Conservation (phyloP, 1,140 invertebrate species). For the Macrocentrus cingulum region DNA sequence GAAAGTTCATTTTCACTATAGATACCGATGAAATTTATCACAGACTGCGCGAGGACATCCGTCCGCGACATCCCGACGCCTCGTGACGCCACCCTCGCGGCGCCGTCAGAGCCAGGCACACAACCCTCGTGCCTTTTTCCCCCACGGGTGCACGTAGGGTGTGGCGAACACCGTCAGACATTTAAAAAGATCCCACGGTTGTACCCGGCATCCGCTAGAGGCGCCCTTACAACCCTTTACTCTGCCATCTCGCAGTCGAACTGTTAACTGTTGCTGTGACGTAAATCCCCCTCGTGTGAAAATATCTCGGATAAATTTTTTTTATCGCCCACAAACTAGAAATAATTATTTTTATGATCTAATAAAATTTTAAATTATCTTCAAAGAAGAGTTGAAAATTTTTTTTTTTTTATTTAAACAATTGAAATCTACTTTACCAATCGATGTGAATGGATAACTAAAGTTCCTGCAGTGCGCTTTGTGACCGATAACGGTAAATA, state of each 20-base stretch:
- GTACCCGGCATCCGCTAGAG: constrained; percentile 38
- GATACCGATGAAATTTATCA: no score
- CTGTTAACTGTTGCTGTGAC: background rate
- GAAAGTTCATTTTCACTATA: no score
- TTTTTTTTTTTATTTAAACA: no score
- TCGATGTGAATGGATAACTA: no score
- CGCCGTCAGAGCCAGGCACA: constrained; percentile 13
- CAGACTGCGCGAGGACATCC: background rate
- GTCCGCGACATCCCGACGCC: constrained; percentile 11
- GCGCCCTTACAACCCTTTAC: background rate
- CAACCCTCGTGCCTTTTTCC: constrained; percentile 27
- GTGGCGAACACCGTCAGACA: constrained; percentile 32
- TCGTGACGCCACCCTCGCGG: constrained; percentile 9
- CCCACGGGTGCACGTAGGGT: constrained; percentile 32
- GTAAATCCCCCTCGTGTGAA: background rate
- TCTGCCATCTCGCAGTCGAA: constrained; percentile 4
- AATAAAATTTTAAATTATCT: no score
- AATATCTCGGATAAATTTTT: no score
- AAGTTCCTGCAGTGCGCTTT: no score
- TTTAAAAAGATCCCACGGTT: constrained; percentile 35
- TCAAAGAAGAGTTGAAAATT: no score
- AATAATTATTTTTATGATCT: no score
- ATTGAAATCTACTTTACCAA: no score
- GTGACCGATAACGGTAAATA: no score
- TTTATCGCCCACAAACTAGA: no score